Conservation (phyloP, 2,888 invertebrate species). For the Rotaria macrura region DNA sequence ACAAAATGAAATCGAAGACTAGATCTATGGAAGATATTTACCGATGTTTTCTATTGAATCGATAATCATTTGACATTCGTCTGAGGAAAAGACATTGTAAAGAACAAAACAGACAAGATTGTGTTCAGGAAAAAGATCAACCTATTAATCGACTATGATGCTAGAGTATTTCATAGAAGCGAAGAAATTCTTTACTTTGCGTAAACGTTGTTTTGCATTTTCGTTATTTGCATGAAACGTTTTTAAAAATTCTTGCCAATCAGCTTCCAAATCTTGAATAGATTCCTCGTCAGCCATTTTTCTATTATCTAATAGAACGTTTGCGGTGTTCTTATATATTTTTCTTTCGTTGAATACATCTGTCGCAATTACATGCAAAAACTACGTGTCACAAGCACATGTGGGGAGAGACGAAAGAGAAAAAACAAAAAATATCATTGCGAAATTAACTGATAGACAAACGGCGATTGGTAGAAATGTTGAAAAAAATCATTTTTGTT, state of each 20-base stretch:
- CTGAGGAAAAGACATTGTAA: neutral
- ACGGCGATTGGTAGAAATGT: too few relatives aligned
- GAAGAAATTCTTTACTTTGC: neutral
- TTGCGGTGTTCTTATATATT: neutral
- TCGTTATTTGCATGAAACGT: neutral
- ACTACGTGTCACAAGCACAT: too few relatives aligned
- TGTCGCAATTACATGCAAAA: neutral
- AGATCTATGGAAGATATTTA: neutral
- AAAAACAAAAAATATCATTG: too few relatives aligned
- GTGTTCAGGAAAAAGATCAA: neutral
- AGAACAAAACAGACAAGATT: neutral
- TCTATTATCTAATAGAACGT: neutral
- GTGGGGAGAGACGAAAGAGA: too few relatives aligned
- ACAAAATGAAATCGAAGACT: too few relatives aligned
- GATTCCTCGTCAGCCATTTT: neutral
- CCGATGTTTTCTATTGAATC: neutral
- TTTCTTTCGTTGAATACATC: neutral
- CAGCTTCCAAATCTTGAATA: neutral
- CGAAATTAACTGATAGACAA: too few relatives aligned
- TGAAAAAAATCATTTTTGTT: too few relatives aligned
- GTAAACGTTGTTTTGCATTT: neutral
- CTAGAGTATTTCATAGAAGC: neutral
- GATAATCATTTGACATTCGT: neutral
- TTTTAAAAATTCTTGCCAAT: neutral
- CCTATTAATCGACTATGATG: neutral